Evolutionary conservation across 2,797 vertebrate species (phyloP).

Genomic region (Scyliorhinus canicula): DNA sequence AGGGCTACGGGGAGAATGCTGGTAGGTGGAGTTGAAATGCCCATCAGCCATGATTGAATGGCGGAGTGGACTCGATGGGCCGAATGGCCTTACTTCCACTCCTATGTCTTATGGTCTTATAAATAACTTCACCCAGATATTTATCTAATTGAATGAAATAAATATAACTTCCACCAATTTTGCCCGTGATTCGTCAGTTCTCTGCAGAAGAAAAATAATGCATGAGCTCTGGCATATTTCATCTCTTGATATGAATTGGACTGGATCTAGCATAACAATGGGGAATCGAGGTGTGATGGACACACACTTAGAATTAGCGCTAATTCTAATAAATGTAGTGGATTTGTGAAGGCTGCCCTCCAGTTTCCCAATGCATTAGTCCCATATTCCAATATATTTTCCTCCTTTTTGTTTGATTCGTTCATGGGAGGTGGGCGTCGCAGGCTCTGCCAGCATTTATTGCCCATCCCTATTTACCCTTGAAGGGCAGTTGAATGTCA

Average conservation of each 20-base stretch:
- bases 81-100: too few species aligned
- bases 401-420: too few species aligned
- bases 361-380: too few species aligned
- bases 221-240: background rate
- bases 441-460: background rate
- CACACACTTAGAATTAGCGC: background rate
- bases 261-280: background rate
- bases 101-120: too few species aligned
- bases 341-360: too few species aligned
- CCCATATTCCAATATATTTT: too few species aligned
- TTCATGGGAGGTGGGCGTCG: background rate
- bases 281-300: background rate
- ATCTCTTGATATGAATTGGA: background rate
- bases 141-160: background rate
- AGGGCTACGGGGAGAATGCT: too few species aligned
- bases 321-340: too few species aligned
- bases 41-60: too few species aligned
- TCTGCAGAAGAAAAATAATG: background rate
- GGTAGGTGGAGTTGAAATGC: too few species aligned
- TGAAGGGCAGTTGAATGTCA: too few species aligned
- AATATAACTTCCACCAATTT: background rate
- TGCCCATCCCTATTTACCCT: background rate
- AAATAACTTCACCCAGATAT: background rate
- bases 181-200: background rate
- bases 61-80: too few species aligned